Conservation (phyloP, 23 tunicate species). For the Diplosoma virens region DNA sequence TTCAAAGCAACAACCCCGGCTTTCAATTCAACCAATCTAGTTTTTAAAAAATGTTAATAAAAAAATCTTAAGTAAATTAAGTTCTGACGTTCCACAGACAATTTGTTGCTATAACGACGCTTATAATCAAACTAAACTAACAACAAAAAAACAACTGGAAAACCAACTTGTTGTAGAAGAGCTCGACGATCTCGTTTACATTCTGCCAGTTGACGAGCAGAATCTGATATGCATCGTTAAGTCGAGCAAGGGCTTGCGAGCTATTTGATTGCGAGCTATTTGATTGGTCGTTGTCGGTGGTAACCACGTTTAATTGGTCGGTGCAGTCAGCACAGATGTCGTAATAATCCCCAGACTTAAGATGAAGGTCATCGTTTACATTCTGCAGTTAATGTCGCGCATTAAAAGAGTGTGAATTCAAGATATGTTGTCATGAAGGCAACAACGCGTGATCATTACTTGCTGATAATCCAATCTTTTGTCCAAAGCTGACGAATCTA, state of each 20-base stretch:
- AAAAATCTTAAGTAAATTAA: too few species aligned
- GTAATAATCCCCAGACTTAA: conserved; percentile 34
- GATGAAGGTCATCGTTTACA: conserved; percentile 27
- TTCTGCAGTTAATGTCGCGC: conserved; percentile 23
- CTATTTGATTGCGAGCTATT: too few species aligned
- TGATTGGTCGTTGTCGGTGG: not conserved
- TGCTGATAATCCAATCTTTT: conserved; percentile 55
- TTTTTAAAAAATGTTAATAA: not conserved
- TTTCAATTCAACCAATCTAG: conserved; percentile 1
- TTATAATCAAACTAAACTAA: not conserved
- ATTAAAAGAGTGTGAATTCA: too few species aligned
- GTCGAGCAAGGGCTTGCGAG: not conserved
- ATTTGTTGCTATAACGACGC: not conserved
- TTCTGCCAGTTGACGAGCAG: conserved; percentile 17
- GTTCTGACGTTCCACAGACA: too few species aligned
- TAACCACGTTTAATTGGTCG: not conserved
- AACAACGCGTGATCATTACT: too few species aligned
- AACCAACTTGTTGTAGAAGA: not conserved
- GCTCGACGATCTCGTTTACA: not conserved
- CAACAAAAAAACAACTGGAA: not conserved
- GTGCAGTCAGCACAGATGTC: conserved; percentile 37
- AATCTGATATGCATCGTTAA: conserved; percentile 16
- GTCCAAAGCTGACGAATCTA: conserved; percentile 51
- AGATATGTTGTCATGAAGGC: too few species aligned
- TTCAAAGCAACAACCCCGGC: conserved; percentile 6